Evolutionary conservation across 1,140 invertebrate species (phyloP).

Genomic region (Charaxes varanes): DNA sequence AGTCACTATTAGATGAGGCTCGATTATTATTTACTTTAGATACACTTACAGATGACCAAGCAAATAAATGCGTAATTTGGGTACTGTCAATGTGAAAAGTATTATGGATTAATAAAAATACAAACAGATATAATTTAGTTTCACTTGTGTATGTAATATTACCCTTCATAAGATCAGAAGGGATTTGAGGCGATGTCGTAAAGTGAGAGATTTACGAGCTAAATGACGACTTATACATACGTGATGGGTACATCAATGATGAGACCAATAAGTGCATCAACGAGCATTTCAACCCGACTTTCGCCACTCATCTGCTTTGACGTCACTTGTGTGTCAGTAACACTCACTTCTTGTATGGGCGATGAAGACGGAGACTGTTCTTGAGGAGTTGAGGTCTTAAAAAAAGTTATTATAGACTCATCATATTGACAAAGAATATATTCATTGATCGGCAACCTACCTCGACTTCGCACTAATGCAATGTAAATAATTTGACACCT

Average conservation of each 20-base stretch:
- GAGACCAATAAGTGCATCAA: slow-evolving; percentile 82
- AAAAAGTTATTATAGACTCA: slow-evolving; percentile 2
- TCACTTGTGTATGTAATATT: no score
- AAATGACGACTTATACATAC: slow-evolving; percentile 47
- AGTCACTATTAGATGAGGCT: no score
- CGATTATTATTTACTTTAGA: no score
- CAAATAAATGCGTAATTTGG: no score
- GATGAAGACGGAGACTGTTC: slow-evolving; percentile 19
- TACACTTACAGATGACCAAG: no score
- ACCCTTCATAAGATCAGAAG: slow-evolving; percentile 6
- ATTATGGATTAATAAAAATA: background rate
- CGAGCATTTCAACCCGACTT: slow-evolving; percentile 76
- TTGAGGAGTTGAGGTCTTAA: slow-evolving; percentile 20
- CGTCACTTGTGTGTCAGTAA: slow-evolving; percentile 16
- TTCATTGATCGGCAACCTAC: no score
- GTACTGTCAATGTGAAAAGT: background rate
- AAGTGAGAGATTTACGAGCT: slow-evolving; percentile 9
- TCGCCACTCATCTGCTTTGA: slow-evolving; percentile 50
- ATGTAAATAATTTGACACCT: no score
- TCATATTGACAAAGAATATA: background rate
- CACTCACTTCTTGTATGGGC: slow-evolving; percentile 18
- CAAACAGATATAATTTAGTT: no score
- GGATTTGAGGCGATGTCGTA: slow-evolving; percentile 5
- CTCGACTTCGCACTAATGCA: no score
- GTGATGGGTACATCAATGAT: slow-evolving; percentile 86